Base-by-base conservation (phyloP, 2,888 invertebrate species). In the Actias luna region DNA sequence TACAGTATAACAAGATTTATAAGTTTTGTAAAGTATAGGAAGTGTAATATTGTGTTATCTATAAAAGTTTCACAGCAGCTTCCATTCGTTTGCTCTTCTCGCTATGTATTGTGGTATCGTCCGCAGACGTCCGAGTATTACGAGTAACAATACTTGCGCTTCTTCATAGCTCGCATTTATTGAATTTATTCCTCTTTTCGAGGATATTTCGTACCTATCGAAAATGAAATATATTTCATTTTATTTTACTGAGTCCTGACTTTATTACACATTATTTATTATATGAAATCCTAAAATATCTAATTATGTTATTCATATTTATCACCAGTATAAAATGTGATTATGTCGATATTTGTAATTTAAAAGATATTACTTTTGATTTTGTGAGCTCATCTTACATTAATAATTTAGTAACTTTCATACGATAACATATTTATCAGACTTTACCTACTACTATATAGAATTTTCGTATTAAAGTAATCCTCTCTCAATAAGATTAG, bases 21-120 rank as follows among this genome's bases (percentile, higher is more conserved):
- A 22, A 10, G 10, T 46, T 8, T 22, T 46, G 46, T 46, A 58
- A n/a, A 12, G 5, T 22, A 8, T 31, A 59, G 36, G 39, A 59
- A 27, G 31, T 60, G n/a, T 25, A 35, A 52, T 55, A 55, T 7
- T 18, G 27, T 42, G 27, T 42, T 31, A 16, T 42, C 31, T 58
- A 8, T 58, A 29, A 29, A 39, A 62, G 55, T 57, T 61, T 57
- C 39, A 64, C 35, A 59, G 52, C 33, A 65, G 63, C 59, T 69
- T 64, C 64, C 57, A 63, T 65, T 62, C 59, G 60, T 65, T 62
- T 62, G 63, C 63, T 62, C 67, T 69, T 67, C 70, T 68, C 65
- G 46, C 46, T 50, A 10, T 50, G 8, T 33, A 33, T 33, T 66
- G 63, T 63, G 58, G 64, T 62, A 72, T 70, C 71, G 67, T 73